These are phyloP conservation scores for Aleiodes alternator DNA, from an alignment of 2,888 invertebrate species.

Conservation along the genomic window DNA sequence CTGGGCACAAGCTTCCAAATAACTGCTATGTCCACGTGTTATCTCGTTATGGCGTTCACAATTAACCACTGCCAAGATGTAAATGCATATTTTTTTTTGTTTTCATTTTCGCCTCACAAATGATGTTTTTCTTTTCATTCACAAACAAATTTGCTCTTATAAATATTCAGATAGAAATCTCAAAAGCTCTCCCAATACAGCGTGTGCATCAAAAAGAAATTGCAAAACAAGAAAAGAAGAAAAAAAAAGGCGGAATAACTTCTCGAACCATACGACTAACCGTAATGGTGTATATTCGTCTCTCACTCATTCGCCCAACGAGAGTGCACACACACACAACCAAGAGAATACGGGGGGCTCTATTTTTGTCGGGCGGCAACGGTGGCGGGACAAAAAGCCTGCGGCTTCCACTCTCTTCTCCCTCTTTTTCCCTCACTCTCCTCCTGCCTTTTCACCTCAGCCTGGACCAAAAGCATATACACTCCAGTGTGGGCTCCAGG, in stretches of 20 bases:
- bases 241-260: slow-evolving; percentile 6
- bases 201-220: neutral
- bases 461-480: slow-evolving; percentile 48
- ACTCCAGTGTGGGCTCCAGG: slow-evolving; percentile 39
- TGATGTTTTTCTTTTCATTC: neutral
- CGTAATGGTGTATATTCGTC: slow-evolving; percentile 31
- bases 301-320: slow-evolving; percentile 25
- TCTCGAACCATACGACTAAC: slow-evolving; percentile 30
- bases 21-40: no score
- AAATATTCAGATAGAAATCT: slow-evolving; percentile 12
- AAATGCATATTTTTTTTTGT: no score
- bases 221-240: slow-evolving; percentile 19
- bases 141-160: slow-evolving; percentile 10
- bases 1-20: no score
- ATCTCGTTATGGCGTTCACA: no score
- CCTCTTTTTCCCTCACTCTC: slow-evolving; percentile 40
- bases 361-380: slow-evolving; percentile 70
- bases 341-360: slow-evolving; percentile 60
- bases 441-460: slow-evolving; percentile 54
- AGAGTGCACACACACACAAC: neutral
- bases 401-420: slow-evolving; percentile 66
- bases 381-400: slow-evolving; percentile 73
- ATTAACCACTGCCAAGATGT: neutral
- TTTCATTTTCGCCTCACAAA: neutral
- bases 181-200: neutral